These are phyloP conservation scores for Hyppa rectilinea DNA, from an alignment of 2,888 invertebrate genomes.

Conservation along the genomic window DNA sequence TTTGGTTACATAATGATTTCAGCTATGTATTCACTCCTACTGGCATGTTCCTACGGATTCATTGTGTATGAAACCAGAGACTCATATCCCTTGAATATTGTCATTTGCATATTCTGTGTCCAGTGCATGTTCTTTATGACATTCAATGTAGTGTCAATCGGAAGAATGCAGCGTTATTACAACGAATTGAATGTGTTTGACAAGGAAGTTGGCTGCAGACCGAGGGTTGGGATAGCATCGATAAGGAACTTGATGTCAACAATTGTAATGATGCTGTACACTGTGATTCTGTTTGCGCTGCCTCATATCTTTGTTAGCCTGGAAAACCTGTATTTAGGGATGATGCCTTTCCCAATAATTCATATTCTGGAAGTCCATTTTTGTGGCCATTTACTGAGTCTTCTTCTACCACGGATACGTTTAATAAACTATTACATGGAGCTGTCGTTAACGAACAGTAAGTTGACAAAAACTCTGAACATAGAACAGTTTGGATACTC, in stretches of 20 bases:
- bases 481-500: constrained; percentile 66
- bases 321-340: constrained; percentile 25
- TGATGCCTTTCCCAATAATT: constrained; percentile 65
- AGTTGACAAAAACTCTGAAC: constrained; percentile 57
- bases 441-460: constrained; percentile 67
- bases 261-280: constrained; percentile 60
- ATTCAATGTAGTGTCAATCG: constrained; percentile 69
- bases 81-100: constrained; percentile 41
- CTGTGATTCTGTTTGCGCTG: constrained; percentile 49
- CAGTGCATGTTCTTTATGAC: constrained; percentile 65
- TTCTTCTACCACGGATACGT: constrained; percentile 74
- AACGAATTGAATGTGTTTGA: constrained; percentile 75
- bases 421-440: constrained; percentile 78
- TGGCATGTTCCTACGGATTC: constrained; percentile 36
- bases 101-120: constrained; percentile 38
- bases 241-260: constrained; percentile 69
- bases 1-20: constrained; percentile 58
- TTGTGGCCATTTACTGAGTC: constrained; percentile 77
- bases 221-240: constrained; percentile 68
- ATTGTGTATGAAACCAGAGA: constrained; percentile 13
- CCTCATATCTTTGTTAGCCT: constrained; percentile 43
- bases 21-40: constrained; percentile 59
- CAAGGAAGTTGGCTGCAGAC: constrained; percentile 71
- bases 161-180: constrained; percentile 71
- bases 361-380: constrained; percentile 74